Evolutionary conservation across 2,888 invertebrate genomes (phyloP).

Genomic region (Lycophotia porphyrea): DNA sequence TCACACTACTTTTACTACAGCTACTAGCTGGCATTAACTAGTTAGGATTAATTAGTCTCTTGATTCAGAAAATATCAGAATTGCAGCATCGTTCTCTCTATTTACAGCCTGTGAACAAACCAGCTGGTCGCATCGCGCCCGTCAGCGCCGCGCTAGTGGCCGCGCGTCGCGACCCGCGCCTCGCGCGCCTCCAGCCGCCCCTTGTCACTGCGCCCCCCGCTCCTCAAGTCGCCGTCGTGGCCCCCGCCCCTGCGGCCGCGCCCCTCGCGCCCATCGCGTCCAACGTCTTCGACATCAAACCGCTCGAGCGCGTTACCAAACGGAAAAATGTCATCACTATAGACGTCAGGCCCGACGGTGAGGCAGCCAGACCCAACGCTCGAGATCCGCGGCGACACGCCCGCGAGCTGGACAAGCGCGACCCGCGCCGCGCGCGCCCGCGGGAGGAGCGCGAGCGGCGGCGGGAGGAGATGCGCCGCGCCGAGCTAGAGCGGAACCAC

Average conservation of each 20-base stretch:
- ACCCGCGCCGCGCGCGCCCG: slow-evolving; percentile 58
- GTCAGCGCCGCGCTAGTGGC: slow-evolving; percentile 78
- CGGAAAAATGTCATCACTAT: slow-evolving; percentile 88
- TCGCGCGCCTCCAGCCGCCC: slow-evolving; percentile 76
- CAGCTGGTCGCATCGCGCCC: slow-evolving; percentile 82
- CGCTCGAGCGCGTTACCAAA: slow-evolving; percentile 84
- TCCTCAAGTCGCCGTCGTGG: slow-evolving; percentile 62
- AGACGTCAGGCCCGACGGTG: slow-evolving; percentile 78
- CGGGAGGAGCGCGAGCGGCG: slow-evolving; percentile 56
- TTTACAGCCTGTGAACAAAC: slow-evolving; percentile 83
- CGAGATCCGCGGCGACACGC: slow-evolving; percentile 70
- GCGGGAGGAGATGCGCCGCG: slow-evolving; percentile 67
- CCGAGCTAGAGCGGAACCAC: slow-evolving; percentile 46
- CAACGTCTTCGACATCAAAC: slow-evolving; percentile 87
- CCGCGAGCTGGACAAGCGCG: slow-evolving; percentile 68
- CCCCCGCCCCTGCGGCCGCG: slow-evolving; percentile 56
- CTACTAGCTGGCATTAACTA: not conserved
- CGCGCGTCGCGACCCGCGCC: slow-evolving; percentile 78
- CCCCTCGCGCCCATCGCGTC: slow-evolving; percentile 77
- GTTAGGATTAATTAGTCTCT: not conserved
- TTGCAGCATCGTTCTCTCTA: slow-evolving; percentile 51
- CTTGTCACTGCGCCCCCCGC: slow-evolving; percentile 69
- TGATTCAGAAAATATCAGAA: slow-evolving; percentile 5
- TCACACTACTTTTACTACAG: not conserved
- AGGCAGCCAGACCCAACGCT: slow-evolving; percentile 31